These are phyloP conservation scores for Mesocricetus auratus DNA, from an alignment of 2,113 vertebrate genomes.

Conservation along the genomic window DNA sequence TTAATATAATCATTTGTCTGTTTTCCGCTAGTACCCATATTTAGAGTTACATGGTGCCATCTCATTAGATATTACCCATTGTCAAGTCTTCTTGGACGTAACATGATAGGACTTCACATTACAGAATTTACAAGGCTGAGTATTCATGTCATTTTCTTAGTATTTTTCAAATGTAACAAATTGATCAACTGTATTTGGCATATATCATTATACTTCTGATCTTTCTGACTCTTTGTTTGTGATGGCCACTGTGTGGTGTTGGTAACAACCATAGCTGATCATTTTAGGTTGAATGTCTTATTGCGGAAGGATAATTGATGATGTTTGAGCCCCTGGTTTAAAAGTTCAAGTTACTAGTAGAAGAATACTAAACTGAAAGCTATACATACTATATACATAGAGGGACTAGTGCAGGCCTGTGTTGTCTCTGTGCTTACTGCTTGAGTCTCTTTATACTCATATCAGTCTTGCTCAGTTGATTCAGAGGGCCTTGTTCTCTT, in stretches of 20 bases:
- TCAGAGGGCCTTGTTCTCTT: neutral
- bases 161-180: neutral
- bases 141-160: neutral
- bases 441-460: neutral
- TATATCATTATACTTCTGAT: neutral
- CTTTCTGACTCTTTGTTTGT: neutral
- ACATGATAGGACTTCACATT: neutral
- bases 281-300: neutral
- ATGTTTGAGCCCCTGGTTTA: neutral
- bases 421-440: neutral
- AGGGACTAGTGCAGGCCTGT: neutral
- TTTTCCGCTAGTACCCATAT: neutral
- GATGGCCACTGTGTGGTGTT: neutral
- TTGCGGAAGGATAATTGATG: neutral
- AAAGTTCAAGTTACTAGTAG: constrained; percentile 2
- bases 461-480: neutral
- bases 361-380: neutral
- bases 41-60: neutral
- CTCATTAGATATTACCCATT: neutral
- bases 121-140: neutral
- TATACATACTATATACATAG: neutral
- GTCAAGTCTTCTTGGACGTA: neutral
- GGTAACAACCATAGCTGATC: neutral
- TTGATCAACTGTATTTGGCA: neutral
- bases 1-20: neutral